Evolutionary conservation across 2,888 invertebrate species (phyloP), one percentile per base, ranked within the genome.

Genomic region (Cataglyphis rosenhaueri): DNA sequence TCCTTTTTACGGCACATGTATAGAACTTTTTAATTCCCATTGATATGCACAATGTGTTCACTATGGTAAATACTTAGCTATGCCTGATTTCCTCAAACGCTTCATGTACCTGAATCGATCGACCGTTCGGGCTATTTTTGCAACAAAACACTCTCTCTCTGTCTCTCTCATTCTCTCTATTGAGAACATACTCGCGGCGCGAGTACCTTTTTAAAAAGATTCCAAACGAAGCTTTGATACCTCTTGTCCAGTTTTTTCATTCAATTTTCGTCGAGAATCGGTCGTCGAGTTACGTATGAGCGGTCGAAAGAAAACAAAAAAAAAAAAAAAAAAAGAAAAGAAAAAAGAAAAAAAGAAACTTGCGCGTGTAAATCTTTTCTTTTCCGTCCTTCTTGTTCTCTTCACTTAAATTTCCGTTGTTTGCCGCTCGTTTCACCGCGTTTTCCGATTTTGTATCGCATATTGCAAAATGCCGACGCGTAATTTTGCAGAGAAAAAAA

Each of bases 1-100:
- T 94, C 94, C 94, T 96, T 96, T 96, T 95, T 96, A 96, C 96
- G 96, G 96, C 96, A 96, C 96, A 93, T 94, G 94, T 94, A 95
- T 95, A 95, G 94, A 94, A 92, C 94, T 94, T 94, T 92, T 90
- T 93, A 93, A 94, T 94, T 94, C 94, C 94, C 94, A 94, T 94
- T 94, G 94, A 94, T 92, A 93, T 94, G 94, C 94, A 94, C 94
- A 94, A 94, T 94, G 94, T 94, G 94, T 94, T 94, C 94, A 94
- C 94, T 94, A 94, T 94, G 94, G 93, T 94, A 94, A 93, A 94
- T 93, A 94, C 92, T 93, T 93, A 93, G 94, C 93, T 94, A 93
- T 94, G 94, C 94, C 94, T 94, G 93, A 94, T 93, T 93, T 94
- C 93, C 94, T 94, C 91, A 94, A 94, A 94, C 92, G 94, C 94